Evolutionary conservation across 2,888 invertebrate genomes (phyloP), one percentile per base, ranked within the genome.

Genomic region (Coronaproctus castanopsis): DNA sequence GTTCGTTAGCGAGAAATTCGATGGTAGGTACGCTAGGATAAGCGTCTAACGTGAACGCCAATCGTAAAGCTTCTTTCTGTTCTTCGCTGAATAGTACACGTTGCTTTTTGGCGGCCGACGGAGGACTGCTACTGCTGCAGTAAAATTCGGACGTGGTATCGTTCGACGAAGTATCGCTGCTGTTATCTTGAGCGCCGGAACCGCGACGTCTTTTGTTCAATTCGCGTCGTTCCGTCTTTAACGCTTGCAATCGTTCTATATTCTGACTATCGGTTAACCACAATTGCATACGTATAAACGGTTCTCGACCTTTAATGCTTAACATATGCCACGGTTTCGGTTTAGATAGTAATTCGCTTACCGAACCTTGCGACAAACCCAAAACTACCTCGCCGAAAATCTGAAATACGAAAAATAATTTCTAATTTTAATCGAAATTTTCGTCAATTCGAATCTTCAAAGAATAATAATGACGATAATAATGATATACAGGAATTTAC

Each of bases 321-420:
- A 97, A 79, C 93, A 96, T 93, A 71, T 93, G 93, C 96, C 97
- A 97, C 0, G 96, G 96, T 69, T 97, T 97, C 2, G 97, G 97
- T 72, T 96, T 96, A 62, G 95, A 93, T 5, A 98, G 78, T 63
- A 98, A 76, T 73, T 98, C 98, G 68, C 93, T 95, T 14, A 96
- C 96, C 1, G 96, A 92, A 14, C 92, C 96, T 73, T 97, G 96
- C 0, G 93, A 93, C 24, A 97, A 76, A 0, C 95, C 96, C 18
- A 98, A 77, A 2, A 98, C 95, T 0, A 92, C 93, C 75, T 98
- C 97, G 10, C 97, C 98, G 69, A 98, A 97, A 63, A 92, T 90
- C 78, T 80, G 71, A 14, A 73, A 74, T n/a, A n/a, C n/a, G n/a
- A n/a, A n/a, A n/a, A n/a, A n/a, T n/a, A n/a, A n/a, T n/a, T n/a